Evolutionary conservation across 2,797 vertebrate genomes (phyloP).

Genomic region (Melopsittacus undulatus): DNA sequence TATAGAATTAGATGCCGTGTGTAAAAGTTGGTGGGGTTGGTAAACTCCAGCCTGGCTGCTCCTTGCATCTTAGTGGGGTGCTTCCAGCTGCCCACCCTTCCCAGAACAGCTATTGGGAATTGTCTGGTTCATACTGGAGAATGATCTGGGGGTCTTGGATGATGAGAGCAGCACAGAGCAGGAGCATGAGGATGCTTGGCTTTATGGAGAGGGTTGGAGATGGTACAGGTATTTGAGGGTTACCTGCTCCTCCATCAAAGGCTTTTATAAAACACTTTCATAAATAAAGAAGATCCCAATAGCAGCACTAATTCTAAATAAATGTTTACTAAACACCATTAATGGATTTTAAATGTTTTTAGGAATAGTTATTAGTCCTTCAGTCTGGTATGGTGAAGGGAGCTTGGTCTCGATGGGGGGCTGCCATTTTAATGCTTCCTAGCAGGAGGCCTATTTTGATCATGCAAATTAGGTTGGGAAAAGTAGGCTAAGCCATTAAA

Average conservation of each 20-base stretch:
- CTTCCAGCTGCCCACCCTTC: background rate
- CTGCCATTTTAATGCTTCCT: conserved; percentile 65
- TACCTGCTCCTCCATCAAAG: background rate
- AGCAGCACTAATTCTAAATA: conserved; percentile 45
- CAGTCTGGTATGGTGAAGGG: conserved; percentile 18
- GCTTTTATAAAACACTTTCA: background rate
- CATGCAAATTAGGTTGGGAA: conserved; percentile 62
- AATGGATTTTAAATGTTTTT: conserved; percentile 58
- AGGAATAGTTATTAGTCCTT: conserved; percentile 55
- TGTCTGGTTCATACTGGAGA: background rate
- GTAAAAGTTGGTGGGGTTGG: background rate
- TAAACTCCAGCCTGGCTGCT: background rate
- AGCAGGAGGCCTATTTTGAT: conserved; percentile 66
- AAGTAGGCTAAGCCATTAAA: conserved; percentile 63
- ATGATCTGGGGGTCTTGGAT: background rate
- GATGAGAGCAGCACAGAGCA: background rate
- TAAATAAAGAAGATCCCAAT: background rate
- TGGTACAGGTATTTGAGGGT: background rate
- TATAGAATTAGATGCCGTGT: background rate
- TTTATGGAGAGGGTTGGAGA: background rate
- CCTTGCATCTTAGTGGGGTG: background rate
- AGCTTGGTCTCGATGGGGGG: conserved; percentile 39
- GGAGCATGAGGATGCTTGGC: rapidly evolving
- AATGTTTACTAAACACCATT: conserved; percentile 61
- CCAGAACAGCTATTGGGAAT: background rate